phyloP scores from a whole-genome alignment of 2,797 vertebrate species.

The Coracias cyanogaster region DNA sequence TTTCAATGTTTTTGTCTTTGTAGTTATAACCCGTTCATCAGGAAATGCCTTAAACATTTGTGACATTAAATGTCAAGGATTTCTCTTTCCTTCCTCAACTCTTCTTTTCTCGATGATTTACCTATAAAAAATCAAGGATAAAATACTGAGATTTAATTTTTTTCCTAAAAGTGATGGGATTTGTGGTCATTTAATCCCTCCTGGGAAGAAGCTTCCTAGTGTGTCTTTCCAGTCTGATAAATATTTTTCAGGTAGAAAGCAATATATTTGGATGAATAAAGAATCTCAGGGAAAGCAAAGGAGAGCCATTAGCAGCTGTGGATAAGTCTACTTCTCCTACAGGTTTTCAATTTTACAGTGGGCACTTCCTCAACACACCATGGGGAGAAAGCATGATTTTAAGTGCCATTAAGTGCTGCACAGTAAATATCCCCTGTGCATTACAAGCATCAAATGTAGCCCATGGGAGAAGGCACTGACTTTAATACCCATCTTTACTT shows the following conservation, averaged over 20 bases:
- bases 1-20: neutral
- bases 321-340: conserved; percentile 55
- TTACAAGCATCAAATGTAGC: conserved; percentile 12
- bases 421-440: conserved; percentile 41
- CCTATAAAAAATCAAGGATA: neutral
- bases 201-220: neutral
- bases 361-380: conserved; percentile 33
- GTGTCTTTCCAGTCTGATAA: conserved; percentile 52
- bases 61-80: neutral
- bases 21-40: neutral
- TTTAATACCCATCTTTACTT: neutral
- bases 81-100: conserved; percentile 24
- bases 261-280: conserved; percentile 53
- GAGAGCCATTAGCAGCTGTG: conserved; percentile 48
- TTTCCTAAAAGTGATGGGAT: conserved; percentile 5
- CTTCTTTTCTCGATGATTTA: conserved; percentile 25
- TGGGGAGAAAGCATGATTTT: conserved; percentile 43
- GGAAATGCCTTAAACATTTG: neutral
- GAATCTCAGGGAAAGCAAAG: conserved; percentile 29
- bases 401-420: conserved; percentile 61
- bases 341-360: conserved; percentile 47
- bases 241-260: conserved; percentile 58
- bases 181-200: conserved; percentile 55
- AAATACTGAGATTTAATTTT: conserved; percentile 34
- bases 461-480: neutral